Evolutionary conservation across 2,888 invertebrate species (phyloP).

Genomic region (Lamellibrachia columna): DNA sequence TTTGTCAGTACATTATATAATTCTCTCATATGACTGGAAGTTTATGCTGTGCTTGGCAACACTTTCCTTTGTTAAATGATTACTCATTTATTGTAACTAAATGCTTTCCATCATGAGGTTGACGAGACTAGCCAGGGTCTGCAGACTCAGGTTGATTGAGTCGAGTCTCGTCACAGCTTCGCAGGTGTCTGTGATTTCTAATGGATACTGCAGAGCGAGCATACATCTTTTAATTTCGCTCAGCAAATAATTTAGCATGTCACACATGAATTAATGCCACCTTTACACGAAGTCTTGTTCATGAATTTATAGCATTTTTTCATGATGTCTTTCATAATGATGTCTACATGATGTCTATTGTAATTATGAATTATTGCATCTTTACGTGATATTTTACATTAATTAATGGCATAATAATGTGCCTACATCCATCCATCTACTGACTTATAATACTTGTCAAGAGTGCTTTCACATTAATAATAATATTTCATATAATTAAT

Average conservation of each 20-base stretch:
- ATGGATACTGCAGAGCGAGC: not conserved
- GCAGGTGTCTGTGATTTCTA: not conserved
- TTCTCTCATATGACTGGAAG: not conserved
- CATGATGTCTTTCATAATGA: not conserved
- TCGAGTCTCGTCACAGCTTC: not conserved
- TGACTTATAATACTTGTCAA: not conserved
- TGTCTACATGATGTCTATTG: not conserved
- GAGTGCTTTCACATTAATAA: not conserved
- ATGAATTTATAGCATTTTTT: not conserved
- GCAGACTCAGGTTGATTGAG: not conserved
- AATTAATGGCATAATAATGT: not conserved
- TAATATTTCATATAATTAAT: not conserved
- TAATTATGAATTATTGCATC: not conserved
- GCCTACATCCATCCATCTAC: not conserved
- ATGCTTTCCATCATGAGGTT: not conserved
- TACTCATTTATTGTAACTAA: not conserved
- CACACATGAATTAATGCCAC: not conserved
- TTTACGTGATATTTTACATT: not conserved
- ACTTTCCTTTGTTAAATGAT: not conserved
- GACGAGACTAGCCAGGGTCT: not conserved
- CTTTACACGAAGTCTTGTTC: not conserved
- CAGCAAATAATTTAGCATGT: not conserved
- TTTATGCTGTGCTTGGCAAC: not conserved
- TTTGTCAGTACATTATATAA: not conserved
- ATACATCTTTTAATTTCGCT: not conserved